A percentile compares a stretch with the other conserved stretches of the same genome.
Evolutionary conservation across 2,113 vertebrate species (phyloP).

Genomic region (Nyctibius bracteatus): DNA sequence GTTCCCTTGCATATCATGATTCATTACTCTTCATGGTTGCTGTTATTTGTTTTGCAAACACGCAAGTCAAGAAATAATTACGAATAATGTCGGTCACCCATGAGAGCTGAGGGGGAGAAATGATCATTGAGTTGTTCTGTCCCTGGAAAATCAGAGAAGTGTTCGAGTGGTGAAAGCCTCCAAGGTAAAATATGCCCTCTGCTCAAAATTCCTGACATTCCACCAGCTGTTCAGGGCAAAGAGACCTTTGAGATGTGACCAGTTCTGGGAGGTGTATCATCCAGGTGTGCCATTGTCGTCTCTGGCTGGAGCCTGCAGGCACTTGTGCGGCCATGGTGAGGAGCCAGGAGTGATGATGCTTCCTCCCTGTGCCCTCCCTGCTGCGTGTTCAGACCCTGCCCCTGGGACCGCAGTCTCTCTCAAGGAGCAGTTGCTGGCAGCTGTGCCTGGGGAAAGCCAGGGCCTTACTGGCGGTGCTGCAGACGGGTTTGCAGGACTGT

Average conservation of each 20-base stretch:
- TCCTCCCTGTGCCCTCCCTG: neutral
- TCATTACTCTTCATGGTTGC: neutral
- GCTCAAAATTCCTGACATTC: neutral
- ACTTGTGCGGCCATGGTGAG: neutral
- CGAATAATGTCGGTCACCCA: neutral
- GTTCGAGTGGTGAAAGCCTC: neutral
- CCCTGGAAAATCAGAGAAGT: neutral
- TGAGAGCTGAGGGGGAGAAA: neutral
- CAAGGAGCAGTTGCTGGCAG: neutral
- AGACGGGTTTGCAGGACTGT: neutral
- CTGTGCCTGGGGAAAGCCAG: neutral
- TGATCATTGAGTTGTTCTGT: neutral
- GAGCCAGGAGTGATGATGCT: neutral
- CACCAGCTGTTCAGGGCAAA: neutral
- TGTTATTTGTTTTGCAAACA: neutral
- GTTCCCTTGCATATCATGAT: neutral
- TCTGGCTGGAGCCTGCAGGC: neutral
- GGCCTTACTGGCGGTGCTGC: neutral
- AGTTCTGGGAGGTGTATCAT: neutral
- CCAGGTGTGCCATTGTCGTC: fast-evolving
- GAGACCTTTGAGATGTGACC: neutral
- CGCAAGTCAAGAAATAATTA: neutral
- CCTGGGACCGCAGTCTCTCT: neutral
- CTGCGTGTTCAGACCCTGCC: fast-evolving
- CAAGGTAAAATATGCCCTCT: neutral